Base-by-base conservation (phyloP, 2,797 vertebrate genomes). In the Tympanoctomys barrerae region DNA sequence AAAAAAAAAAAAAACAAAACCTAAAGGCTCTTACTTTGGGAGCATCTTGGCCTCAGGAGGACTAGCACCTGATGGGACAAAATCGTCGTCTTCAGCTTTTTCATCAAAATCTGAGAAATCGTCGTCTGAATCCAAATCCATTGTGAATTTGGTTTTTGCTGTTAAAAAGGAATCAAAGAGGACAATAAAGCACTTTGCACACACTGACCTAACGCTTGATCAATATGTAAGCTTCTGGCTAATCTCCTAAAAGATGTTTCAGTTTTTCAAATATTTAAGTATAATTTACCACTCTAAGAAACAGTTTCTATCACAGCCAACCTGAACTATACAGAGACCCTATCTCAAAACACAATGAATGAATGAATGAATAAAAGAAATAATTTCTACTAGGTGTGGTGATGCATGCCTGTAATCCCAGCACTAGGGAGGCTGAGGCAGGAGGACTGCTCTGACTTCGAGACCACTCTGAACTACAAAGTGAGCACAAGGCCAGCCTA, bases 121-220 rank as follows among this genome's bases (percentile, higher is more conserved):
- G 4, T 88, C 70, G 28, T 98, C 97, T 0, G 98, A 99, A 96
- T 98, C 98, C 0, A 98, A 98, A 96, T 97, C 94, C 86, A 98
- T 4, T 0, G 97, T 46, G 88, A 94, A 91, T 93, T 98, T 98
- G 75, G 77, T 92, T 98, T 98, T 99, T 97, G 98, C 98, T 99
- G 92, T 91, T 78, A 95, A 91, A 97, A 94, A 94, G 91, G 28
- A 91, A 79, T 90, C 66, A 95, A 84, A 87, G 70, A 95, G 24
- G 19, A 13, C 52, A 90, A 54, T 0, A 81, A 10, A 91, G 85
- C 59, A 86, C 62, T 86, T 24, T 68, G 11, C n/a, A 94, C 4
- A 93, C 13, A 89, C 16, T 46, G 61, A 78, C n/a, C 14, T 3
- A 85, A 73, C 28, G 61, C 94, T 93, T 94, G 26, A 70, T 36